Evolutionary conservation across 2,797 vertebrate species (phyloP).

Genomic region (Anolis apletophallus): DNA sequence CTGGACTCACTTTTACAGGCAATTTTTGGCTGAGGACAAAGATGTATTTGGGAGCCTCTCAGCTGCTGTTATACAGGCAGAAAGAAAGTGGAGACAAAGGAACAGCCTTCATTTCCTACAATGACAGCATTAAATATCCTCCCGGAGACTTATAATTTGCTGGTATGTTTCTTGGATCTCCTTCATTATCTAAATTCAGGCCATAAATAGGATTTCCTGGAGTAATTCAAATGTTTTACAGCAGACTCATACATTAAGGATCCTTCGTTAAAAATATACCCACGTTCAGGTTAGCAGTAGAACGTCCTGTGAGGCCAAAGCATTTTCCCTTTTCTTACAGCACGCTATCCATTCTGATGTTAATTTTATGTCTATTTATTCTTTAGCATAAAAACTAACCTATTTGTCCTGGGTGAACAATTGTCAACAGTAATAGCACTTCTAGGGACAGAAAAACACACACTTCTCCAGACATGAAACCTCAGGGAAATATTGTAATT

Average conservation of each 20-base stretch:
- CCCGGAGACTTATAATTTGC: too few relatives aligned
- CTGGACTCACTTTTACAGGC: too few relatives aligned
- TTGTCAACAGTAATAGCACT: background rate
- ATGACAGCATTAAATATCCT: too few relatives aligned
- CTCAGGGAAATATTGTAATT: background rate
- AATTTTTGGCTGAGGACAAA: too few relatives aligned
- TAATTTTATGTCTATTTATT: background rate
- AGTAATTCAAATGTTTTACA: background rate
- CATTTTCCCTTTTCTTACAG: background rate
- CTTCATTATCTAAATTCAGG: background rate
- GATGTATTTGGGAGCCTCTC: too few relatives aligned
- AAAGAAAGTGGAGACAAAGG: too few relatives aligned
- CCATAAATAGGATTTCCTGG: background rate
- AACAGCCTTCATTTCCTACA: too few relatives aligned
- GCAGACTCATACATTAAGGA: background rate
- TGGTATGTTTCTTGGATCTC: too few relatives aligned
- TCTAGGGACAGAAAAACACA: background rate
- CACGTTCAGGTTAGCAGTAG: background rate
- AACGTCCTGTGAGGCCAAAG: background rate
- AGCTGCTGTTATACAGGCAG: too few relatives aligned
- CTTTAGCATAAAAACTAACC: background rate
- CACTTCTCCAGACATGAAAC: background rate
- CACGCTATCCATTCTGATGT: background rate
- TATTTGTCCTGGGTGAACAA: background rate
- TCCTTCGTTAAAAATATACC: background rate